phyloP scores from a whole-genome alignment of 2,888 invertebrate genomes.

The Cephus sareptanus region DNA sequence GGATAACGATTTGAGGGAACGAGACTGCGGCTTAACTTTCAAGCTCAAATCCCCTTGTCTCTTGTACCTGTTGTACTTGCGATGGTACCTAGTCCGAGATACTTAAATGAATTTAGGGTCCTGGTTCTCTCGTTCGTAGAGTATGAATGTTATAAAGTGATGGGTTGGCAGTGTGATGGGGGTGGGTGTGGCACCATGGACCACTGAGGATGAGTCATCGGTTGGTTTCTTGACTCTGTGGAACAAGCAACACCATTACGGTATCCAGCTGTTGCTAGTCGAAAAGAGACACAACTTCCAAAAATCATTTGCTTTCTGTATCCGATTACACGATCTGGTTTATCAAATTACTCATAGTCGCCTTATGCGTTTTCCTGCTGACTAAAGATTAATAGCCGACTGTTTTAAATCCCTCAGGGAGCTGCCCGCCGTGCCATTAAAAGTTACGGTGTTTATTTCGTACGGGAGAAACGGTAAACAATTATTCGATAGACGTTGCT shows the following conservation, averaged over 20 bases:
- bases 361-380: not conserved
- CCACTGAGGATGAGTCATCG: conserved; percentile 44
- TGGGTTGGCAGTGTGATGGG: conserved; percentile 24
- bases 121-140: not conserved
- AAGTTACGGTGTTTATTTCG: not conserved
- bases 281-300: not conserved
- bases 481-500: not conserved
- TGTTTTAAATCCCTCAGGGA: not conserved
- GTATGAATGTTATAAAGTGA: not conserved
- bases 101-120: not conserved
- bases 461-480: not conserved
- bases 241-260: not conserved
- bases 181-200: conserved; percentile 47
- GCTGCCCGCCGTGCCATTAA: not conserved
- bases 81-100: not conserved
- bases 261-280: not conserved
- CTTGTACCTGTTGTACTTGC: not conserved
- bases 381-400: not conserved
- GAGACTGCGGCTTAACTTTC: not conserved
- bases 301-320: not conserved
- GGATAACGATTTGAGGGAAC: not conserved
- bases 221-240: conserved; percentile 9
- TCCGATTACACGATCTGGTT: not conserved
- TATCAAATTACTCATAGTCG: not conserved
- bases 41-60: not conserved